Evolutionary conservation across 2,797 vertebrate genomes (phyloP).

Genomic region (Morelia viridis): DNA sequence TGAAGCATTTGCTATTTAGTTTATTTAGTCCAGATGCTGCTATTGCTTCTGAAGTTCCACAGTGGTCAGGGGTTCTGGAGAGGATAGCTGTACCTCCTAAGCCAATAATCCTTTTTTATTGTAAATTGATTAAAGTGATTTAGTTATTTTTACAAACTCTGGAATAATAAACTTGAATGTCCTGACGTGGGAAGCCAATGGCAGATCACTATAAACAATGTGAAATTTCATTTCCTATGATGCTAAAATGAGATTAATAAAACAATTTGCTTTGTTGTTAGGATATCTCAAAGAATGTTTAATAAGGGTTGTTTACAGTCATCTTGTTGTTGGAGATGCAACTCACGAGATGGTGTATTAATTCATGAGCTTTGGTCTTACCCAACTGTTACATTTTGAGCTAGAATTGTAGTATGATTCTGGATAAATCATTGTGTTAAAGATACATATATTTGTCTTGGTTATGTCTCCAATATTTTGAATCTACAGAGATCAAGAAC

Average conservation of each 20-base stretch:
- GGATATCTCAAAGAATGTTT: background rate
- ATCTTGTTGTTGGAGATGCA: background rate
- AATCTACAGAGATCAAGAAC: background rate
- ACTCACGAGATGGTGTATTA: background rate
- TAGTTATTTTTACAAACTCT: background rate
- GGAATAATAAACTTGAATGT: background rate
- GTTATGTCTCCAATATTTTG: background rate
- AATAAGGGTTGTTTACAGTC: background rate
- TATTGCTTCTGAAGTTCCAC: background rate
- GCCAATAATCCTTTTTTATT: background rate
- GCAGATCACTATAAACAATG: background rate
- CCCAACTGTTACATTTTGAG: background rate
- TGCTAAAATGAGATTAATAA: background rate
- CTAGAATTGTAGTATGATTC: background rate
- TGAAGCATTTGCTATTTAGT: background rate
- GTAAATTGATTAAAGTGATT: background rate
- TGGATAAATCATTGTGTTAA: background rate
- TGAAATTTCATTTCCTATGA: background rate
- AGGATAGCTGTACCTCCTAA: background rate
- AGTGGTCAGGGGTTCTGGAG: background rate
- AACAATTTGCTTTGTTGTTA: background rate
- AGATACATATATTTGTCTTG: background rate
- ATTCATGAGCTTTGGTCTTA: background rate
- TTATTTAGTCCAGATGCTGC: background rate
- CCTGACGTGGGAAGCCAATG: background rate